phyloP scores from a whole-genome alignment of 2,113 vertebrate species.

The Toxotes jaculatrix region DNA sequence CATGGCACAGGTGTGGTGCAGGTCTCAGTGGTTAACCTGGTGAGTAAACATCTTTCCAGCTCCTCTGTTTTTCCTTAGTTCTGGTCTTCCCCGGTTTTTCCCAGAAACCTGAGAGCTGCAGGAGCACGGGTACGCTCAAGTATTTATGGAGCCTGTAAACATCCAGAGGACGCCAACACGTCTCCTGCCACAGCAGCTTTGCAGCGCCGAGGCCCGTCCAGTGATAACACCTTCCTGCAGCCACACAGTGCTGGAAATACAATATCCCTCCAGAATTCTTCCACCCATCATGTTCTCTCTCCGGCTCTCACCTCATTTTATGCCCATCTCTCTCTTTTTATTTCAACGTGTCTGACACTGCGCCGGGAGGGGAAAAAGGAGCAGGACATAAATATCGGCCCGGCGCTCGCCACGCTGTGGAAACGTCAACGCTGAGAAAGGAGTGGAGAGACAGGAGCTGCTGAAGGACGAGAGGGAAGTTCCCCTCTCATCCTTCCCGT shows the following conservation, averaged over 20 bases:
- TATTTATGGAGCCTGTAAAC: slow-evolving; percentile 44
- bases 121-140: slow-evolving; percentile 7
- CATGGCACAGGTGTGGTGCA: no score
- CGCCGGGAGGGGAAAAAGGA: slow-evolving; percentile 46
- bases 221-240: slow-evolving; percentile 54
- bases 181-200: slow-evolving; percentile 46
- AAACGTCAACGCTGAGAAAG: slow-evolving; percentile 67
- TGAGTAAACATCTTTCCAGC: neutral
- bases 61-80: slow-evolving; percentile 3
- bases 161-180: slow-evolving; percentile 51
- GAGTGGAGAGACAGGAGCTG: slow-evolving; percentile 55
- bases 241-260: slow-evolving; percentile 41
- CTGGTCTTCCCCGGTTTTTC: slow-evolving; percentile 16
- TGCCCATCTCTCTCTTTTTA: slow-evolving; percentile 46
- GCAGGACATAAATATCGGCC: slow-evolving; percentile 62
- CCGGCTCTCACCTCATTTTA: slow-evolving; percentile 36
- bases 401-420: slow-evolving; percentile 50
- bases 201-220: slow-evolving; percentile 20
- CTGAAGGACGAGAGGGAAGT: slow-evolving; percentile 67
- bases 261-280: slow-evolving; percentile 57
- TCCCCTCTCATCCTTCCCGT: slow-evolving; percentile 69
- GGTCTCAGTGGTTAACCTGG: no score
- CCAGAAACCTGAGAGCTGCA: slow-evolving; percentile 27
- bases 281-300: slow-evolving; percentile 44
- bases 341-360: slow-evolving; percentile 57